Evolutionary conservation across 2,797 vertebrate species (phyloP), one percentile per base, ranked within the genome.

Genomic region (Lagorchestes hirsutus): DNA sequence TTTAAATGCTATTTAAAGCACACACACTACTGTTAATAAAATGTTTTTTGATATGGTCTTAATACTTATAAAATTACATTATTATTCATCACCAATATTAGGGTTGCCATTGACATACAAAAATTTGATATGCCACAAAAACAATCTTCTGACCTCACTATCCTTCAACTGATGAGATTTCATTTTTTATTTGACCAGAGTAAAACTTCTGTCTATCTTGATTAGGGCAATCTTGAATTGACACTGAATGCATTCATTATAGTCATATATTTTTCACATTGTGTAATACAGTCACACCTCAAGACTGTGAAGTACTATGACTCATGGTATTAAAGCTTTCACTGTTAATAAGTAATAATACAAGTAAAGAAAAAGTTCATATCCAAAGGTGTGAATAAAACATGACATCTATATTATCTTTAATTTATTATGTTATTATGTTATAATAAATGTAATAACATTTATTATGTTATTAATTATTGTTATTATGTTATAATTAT

Each of bases 231-330:
- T 98, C 98, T 99, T 98, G 98, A 99, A 99, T 98, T 98, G 98
- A 98, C 98, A 98, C 98, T 98, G 98, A 98, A 99, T 98, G 97
- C 96, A 98, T 98, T 99, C 98, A 99, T 99, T 99, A 99, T 0
- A 97, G 98, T 98, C 97, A 97, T 98, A 98, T 91, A 98, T 96
- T 98, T 98, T 98, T 97, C 97, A 98, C 98, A 97, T 93, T 67
- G 97, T 74, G 96, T 98, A 98, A 98, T 90, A 98, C 46, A 98
- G 97, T 98, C 98, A 98, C 91, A 98, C 97, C 97, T 98, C 98
- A 98, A 98, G 98, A 93, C 93, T 97, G 90, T 98, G 97, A 98
- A 99, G 98, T 98, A 98, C 97, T 98, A 97, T 98, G 98, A 98
- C 98, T 98, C 98, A 98, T 94, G 97, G 94, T 94, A 98, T 98